These are phyloP conservation scores for Eulemur coronatus DNA, from an alignment of 2,797 vertebrate genomes.

Conservation along the genomic window DNA sequence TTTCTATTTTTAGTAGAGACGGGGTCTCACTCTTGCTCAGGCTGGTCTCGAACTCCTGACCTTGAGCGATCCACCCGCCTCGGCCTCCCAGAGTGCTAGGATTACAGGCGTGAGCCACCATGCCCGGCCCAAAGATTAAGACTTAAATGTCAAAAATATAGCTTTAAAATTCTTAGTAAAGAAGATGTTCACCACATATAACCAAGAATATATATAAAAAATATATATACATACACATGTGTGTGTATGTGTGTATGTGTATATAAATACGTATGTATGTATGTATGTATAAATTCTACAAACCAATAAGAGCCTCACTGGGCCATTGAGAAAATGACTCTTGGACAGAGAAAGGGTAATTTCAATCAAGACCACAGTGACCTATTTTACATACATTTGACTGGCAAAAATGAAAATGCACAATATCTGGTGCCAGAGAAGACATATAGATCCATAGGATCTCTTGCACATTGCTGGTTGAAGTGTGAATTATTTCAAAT, in stretches of 20 bases:
- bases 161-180: neutral
- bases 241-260: too few relatives aligned
- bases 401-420: neutral
- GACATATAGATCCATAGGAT: neutral
- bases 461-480: neutral
- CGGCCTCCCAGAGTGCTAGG: too few relatives aligned
- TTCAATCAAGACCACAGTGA: neutral
- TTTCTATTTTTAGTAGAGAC: too few relatives aligned
- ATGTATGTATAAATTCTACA: neutral
- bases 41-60: too few relatives aligned
- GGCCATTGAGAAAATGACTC: neutral
- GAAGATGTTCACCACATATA: neutral
- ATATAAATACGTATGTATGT: rapidly evolving
- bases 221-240: neutral
- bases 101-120: too few relatives aligned
- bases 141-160: neutral
- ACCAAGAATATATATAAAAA: neutral
- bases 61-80: too few relatives aligned
- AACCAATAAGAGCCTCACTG: neutral
- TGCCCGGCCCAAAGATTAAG: neutral
- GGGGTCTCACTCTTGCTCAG: too few relatives aligned
- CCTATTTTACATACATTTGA: neutral
- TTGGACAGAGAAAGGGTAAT: neutral
- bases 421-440: neutral
- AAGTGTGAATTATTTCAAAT: neutral